phyloP scores from a whole-genome alignment of 2,797 vertebrate species.

The Chloroceryle inda region DNA sequence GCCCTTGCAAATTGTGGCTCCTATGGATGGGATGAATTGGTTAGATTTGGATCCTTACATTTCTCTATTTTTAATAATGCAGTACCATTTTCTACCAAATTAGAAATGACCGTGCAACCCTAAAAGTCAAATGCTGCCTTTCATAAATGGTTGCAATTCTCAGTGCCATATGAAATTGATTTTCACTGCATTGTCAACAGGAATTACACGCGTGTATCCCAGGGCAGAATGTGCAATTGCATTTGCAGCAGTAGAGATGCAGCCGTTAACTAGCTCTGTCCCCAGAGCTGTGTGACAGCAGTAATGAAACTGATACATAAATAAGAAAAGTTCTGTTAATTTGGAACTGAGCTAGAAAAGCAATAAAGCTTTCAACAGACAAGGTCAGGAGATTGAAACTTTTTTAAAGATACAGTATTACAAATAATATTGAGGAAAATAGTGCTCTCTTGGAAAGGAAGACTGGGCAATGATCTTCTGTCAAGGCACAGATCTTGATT shows the following conservation, averaged over 20 bases:
- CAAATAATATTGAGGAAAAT: not conserved
- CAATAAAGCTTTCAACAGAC: not conserved
- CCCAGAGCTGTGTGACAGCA: not conserved
- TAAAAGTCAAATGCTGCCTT: not conserved
- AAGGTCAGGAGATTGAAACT: not conserved
- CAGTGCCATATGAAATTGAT: not conserved
- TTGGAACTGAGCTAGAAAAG: not conserved
- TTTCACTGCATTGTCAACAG: not conserved
- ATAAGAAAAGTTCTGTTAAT: slow-evolving; percentile 6
- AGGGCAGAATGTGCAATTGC: not conserved
- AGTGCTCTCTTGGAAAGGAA: not conserved
- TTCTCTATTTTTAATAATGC: not conserved
- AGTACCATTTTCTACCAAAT: not conserved
- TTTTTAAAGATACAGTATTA: not conserved
- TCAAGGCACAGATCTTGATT: not conserved
- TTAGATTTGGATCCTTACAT: not conserved
- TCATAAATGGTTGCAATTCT: not conserved
- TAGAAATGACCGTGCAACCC: not conserved
- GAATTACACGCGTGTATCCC: not conserved
- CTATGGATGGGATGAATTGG: not conserved
- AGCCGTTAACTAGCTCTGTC: not conserved
- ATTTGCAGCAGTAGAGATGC: not conserved
- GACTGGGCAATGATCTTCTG: not conserved
- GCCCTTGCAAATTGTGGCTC: not conserved
- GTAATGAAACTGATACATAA: slow-evolving; percentile 9